Percentiles rank a stretch among this genome's conserved stretches.
Evolutionary conservation across 2,797 vertebrate species (phyloP).

Genomic region (Ptychobarbus kaznakovi): DNA sequence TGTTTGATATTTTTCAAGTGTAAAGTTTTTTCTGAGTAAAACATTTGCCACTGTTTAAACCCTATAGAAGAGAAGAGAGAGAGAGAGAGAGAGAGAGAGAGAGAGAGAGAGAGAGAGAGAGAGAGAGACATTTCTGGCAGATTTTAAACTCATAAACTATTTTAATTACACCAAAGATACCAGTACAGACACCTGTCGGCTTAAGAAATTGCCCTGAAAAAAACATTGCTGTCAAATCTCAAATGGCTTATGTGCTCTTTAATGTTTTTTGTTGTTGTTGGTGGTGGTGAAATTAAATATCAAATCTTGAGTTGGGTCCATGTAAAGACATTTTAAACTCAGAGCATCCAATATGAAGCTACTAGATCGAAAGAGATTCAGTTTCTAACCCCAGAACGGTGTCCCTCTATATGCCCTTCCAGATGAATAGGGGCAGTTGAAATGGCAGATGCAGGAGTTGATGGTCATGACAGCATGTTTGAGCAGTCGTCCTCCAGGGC

Average conservation of each 20-base stretch:
- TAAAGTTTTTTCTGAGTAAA: conserved; percentile 6
- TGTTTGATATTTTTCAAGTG: neutral
- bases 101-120: no score
- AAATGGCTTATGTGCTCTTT: conserved; percentile 6
- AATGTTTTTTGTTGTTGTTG: neutral
- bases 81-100: no score
- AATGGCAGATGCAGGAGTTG: conserved; percentile 78
- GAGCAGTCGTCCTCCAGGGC: conserved; percentile 65
- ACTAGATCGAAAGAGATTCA: conserved; percentile 45
- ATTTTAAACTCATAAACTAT: neutral
- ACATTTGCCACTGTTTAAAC: conserved; percentile 6
- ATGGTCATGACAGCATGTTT: conserved; percentile 77
- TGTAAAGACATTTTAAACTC: neutral
- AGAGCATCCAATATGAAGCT: neutral
- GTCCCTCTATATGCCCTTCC: conserved; percentile 61
- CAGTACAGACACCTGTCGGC: neutral
- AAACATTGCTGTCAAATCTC: conserved; percentile 3
- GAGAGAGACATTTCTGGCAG: neutral
- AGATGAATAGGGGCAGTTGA: conserved; percentile 72
- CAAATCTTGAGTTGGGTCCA: neutral
- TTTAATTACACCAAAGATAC: neutral
- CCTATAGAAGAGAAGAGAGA: neutral
- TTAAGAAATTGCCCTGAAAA: neutral
- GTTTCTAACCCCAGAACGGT: conserved; percentile 62
- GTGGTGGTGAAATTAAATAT: neutral